A percentile compares a stretch with the other conserved stretches of the same genome.
Evolutionary conservation across 30 jellyfish, hydroid and myxozoan genomes (phyloP).

Genomic region (Aurelia coerulea): DNA sequence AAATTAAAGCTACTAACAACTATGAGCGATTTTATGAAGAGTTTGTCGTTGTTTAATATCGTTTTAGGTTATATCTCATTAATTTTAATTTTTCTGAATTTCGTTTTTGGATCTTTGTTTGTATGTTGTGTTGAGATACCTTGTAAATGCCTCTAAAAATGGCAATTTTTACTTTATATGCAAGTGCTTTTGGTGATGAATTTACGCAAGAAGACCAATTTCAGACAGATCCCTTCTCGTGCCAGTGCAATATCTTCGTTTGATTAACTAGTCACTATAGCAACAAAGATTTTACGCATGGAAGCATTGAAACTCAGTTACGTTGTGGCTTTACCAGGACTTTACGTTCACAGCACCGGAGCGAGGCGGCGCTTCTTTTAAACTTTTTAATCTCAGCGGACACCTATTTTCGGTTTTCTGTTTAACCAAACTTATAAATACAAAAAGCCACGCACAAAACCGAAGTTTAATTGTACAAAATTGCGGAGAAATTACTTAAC

Average conservation of each 20-base stretch:
- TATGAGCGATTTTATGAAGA: no score
- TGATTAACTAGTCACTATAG: neutral
- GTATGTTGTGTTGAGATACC: no score
- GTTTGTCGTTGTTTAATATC: no score
- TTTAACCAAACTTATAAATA: constrained; percentile 32
- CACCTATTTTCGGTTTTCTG: constrained; percentile 37
- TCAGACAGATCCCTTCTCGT: no score
- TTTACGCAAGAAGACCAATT: no score
- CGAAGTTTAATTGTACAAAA: neutral
- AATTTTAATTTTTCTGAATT: no score
- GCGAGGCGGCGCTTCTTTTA: constrained; percentile 56
- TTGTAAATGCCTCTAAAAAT: no score
- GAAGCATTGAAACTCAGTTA: constrained; percentile 21
- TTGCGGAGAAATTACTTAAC: neutral
- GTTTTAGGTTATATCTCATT: no score
- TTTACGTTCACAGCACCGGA: constrained; percentile 32
- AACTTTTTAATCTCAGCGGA: constrained; percentile 56
- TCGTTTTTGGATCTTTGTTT: no score
- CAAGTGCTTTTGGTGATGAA: neutral
- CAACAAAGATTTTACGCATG: neutral
- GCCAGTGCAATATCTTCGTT: neutral
- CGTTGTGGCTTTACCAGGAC: constrained; percentile 43
- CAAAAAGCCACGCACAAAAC: constrained; percentile 46
- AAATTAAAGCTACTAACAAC: no score
- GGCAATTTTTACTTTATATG: no score